Evolutionary conservation across 2,113 vertebrate genomes (phyloP).

Genomic region (Mormyrus iriodes): DNA sequence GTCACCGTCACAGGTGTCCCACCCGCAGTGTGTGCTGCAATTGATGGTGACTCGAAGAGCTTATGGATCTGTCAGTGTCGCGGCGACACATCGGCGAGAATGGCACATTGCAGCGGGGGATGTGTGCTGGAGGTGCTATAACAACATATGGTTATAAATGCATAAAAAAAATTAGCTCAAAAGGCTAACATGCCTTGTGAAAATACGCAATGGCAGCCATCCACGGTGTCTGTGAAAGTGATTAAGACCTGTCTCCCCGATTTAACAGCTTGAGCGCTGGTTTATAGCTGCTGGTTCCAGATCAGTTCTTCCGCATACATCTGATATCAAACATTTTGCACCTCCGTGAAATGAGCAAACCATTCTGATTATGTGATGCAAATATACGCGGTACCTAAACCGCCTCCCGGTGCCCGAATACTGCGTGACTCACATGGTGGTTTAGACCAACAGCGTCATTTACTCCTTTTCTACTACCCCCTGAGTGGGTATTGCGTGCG

Average conservation of each 20-base stretch:
- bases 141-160: background rate
- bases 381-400: background rate
- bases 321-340: background rate
- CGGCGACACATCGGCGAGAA: background rate
- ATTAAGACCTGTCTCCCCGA: background rate
- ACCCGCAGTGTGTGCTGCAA: background rate
- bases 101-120: background rate
- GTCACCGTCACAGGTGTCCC: background rate
- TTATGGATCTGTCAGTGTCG: background rate
- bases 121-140: background rate
- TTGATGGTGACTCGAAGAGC: background rate
- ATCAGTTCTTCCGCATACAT: background rate
- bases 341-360: background rate
- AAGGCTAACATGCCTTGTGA: background rate
- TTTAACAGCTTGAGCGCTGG: background rate
- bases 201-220: background rate
- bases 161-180: background rate
- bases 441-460: background rate
- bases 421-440: background rate
- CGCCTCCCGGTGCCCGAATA: background rate
- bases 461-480: background rate
- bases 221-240: background rate
- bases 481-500: background rate
- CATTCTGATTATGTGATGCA: background rate
- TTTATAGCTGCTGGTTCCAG: background rate